A percentile compares a stretch with the other conserved stretches of the same genome.
phyloP scores from a whole-genome alignment of 2,113 vertebrate genomes.

The Empidonax traillii region DNA sequence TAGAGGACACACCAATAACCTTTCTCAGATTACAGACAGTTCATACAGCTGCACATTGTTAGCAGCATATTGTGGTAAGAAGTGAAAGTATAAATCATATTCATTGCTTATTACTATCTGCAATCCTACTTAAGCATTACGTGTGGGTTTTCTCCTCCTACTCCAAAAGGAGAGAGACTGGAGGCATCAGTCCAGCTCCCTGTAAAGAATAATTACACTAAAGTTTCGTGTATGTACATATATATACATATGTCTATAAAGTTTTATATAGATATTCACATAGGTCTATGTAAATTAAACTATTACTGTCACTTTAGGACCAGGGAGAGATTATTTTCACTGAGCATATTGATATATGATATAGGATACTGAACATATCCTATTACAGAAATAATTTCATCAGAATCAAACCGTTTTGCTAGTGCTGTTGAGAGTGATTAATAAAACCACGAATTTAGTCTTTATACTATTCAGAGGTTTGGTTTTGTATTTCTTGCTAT shows the following conservation, averaged over 20 bases:
- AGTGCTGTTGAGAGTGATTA: not conserved
- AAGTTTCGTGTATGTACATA: not conserved
- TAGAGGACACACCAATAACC: not conserved
- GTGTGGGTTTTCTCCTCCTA: not conserved
- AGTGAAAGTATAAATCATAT: not conserved
- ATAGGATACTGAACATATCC: not conserved
- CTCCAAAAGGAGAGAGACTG: not conserved
- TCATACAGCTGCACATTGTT: not conserved
- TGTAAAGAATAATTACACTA: not conserved
- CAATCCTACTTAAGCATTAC: not conserved
- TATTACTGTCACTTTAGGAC: not conserved
- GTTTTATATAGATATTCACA: not conserved
- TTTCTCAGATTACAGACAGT: not conserved
- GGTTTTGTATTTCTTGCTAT: not conserved
- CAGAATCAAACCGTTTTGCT: not conserved
- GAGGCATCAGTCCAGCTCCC: not conserved
- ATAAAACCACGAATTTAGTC: not conserved
- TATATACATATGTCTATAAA: not conserved
- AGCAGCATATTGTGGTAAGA: not conserved
- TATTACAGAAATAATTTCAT: not conserved
- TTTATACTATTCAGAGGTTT: not conserved
- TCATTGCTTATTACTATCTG: not conserved
- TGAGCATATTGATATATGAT: not conserved
- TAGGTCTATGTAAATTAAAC: not conserved
- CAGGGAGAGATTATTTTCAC: not conserved